phyloP scores from a whole-genome alignment of 2,113 vertebrate species.

The Pygoscelis antarcticus region DNA sequence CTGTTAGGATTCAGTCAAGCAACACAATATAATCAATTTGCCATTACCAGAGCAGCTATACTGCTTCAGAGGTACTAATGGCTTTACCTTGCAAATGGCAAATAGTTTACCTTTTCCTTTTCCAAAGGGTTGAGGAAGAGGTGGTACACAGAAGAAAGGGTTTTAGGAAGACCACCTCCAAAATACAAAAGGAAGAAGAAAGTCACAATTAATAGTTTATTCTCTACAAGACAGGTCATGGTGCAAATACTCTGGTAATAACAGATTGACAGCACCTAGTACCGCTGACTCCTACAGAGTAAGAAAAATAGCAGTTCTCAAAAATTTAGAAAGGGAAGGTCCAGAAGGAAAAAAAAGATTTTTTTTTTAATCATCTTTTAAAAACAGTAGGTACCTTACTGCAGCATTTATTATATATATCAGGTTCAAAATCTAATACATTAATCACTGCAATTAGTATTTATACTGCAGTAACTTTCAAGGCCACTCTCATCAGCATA shows the following conservation, averaged over 20 bases:
- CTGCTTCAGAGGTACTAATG: constrained; percentile 24
- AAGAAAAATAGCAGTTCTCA: not conserved
- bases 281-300: not conserved
- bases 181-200: constrained; percentile 65
- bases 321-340: not conserved
- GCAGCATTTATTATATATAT: not conserved
- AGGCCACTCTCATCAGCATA: not conserved
- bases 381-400: not conserved
- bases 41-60: constrained; percentile 58
- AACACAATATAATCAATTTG: constrained; percentile 42
- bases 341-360: not conserved
- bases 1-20: not conserved
- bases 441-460: not conserved
- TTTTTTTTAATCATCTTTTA: not conserved
- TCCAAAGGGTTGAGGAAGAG: constrained; percentile 60
- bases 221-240: not conserved
- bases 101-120: constrained; percentile 67
- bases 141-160: constrained; percentile 64
- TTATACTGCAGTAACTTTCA: not conserved
- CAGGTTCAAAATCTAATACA: not conserved
- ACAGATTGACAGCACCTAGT: constrained; percentile 26
- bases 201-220: constrained; percentile 32
- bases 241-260: constrained; percentile 54
- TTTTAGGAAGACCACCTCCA: constrained; percentile 69
- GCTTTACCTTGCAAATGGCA: constrained; percentile 61